These are phyloP conservation scores for Leucozona laternaria DNA, from an alignment of 2,888 invertebrate genomes.

Conservation along the genomic window DNA sequence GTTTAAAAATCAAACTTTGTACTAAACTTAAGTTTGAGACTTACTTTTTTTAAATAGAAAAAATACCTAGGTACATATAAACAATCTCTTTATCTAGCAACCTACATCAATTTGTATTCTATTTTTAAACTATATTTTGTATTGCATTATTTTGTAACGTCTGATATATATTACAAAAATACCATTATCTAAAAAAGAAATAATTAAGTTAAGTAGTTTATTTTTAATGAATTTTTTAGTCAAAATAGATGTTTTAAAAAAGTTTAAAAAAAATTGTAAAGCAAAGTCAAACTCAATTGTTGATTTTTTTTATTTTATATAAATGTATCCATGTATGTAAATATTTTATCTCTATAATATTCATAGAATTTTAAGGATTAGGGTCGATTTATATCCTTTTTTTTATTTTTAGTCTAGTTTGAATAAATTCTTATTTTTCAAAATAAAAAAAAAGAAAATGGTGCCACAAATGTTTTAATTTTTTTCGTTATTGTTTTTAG, in stretches of 20 bases:
- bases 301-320: conserved; percentile 56
- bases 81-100: conserved; percentile 1
- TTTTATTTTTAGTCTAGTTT: conserved; percentile 43
- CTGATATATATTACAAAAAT: background rate
- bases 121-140: conserved; percentile 2
- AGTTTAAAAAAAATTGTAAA: conserved; percentile 5
- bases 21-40: background rate
- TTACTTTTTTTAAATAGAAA: background rate
- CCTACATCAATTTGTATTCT: background rate
- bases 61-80: background rate
- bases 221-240: conserved; percentile 55
- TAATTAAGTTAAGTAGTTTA: conserved; percentile 34
- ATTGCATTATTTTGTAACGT: background rate
- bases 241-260: conserved; percentile 30
- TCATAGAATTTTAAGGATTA: conserved; percentile 38
- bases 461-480: conserved; percentile 74
- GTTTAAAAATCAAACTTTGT: background rate
- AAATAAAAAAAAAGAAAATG: conserved; percentile 71
- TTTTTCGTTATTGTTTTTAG: conserved; percentile 1
- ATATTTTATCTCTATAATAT: conserved; percentile 14
- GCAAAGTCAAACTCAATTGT: conserved; percentile 12
- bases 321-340: conserved; percentile 24
- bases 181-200: conserved; percentile 39
- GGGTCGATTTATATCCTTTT: conserved; percentile 19
- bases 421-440: conserved; percentile 64